Base-by-base conservation (phyloP, 1,140 invertebrate species). In the Neelides sp. region DNA sequence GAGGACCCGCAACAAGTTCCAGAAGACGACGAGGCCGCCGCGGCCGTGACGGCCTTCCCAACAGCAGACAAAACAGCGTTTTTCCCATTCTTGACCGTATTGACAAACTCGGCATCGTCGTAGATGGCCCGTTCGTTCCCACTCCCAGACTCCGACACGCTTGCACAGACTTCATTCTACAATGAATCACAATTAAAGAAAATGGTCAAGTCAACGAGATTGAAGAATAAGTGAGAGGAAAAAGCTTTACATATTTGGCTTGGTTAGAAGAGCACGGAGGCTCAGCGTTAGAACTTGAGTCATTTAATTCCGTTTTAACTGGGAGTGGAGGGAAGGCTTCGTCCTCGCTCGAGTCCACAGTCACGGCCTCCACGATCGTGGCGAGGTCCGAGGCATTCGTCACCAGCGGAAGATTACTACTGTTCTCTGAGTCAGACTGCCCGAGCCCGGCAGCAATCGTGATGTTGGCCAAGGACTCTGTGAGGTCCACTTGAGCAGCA, bases 401-500 rank as follows among this genome's bases (percentile, higher is more conserved):
- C 79, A 23, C 80, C 79, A 2, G 76, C 72, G 1, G 78, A 78
- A 44, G 48, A 24, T 20, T 43, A 59, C n/a, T n/a, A n/a, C 32
- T 34, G 32, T 34, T n/a, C n/a, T 34, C 32, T 34, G 32, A 34
- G 32, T n/a, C 32, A 10, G n/a, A n/a, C n/a, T n/a, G n/a, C n/a
- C n/a, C 56, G 1, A 61, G 35, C 17, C 52, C 54, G 24, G 54
- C 43, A 3, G 52, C 44, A 37, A 62, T n/a, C n/a, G n/a, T n/a
- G n/a, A n/a, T n/a, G n/a, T n/a, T n/a, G n/a, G n/a, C n/a, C n/a
- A n/a, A 49, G 15, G 57, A 55, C 13, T 80, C 75, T 26, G 83
- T 81, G 65, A 60, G 41, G 30, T 86, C 82, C 3, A 81, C 78
- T 42, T 83, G 80, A 12, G 86, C 83, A 48, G 86, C 83, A 48